Percentiles rank a stretch among this genome's conserved stretches.
phyloP scores from a whole-genome alignment of 1,140 invertebrate genomes.

The Dysdera silvatica region DNA sequence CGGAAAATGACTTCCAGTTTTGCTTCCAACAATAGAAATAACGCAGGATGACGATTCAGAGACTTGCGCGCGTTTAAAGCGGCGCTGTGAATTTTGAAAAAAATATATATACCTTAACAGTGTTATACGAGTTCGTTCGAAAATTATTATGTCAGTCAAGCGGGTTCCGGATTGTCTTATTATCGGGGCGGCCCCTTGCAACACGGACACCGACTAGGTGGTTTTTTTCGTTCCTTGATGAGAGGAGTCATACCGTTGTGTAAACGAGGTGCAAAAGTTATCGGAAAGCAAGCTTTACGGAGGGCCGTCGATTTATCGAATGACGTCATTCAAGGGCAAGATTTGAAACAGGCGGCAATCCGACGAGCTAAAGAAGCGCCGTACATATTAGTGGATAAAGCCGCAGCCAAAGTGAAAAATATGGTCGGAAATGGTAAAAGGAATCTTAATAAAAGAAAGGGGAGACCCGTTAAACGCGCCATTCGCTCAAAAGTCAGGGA shows the following conservation, averaged over 20 bases:
- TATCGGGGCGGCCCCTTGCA: too few relatives aligned
- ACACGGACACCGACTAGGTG: too few relatives aligned
- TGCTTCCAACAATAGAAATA: too few relatives aligned
- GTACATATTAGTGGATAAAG: not conserved
- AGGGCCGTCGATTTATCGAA: not conserved
- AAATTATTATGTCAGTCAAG: too few relatives aligned
- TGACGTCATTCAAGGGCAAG: slow-evolving; percentile 2
- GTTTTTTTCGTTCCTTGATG: too few relatives aligned
- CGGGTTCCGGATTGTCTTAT: too few relatives aligned
- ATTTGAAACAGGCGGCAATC: not conserved
- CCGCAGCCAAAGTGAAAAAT: not conserved
- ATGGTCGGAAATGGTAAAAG: slow-evolving; percentile 7
- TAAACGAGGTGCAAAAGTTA: not conserved
- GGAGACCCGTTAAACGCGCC: not conserved
- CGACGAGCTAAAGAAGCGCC: not conserved
- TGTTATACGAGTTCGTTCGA: too few relatives aligned
- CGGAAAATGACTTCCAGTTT: too few relatives aligned
- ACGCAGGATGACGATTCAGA: too few relatives aligned
- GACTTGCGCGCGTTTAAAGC: too few relatives aligned
- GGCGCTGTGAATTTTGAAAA: too few relatives aligned
- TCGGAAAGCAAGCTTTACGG: slow-evolving; percentile 5
- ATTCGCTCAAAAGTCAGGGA: slow-evolving; percentile 1
- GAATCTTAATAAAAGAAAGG: slow-evolving; percentile 14
- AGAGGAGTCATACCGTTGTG: slow-evolving; percentile 1
- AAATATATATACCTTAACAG: too few relatives aligned